A percentile compares a stretch with the other conserved stretches of the same genome.
phyloP scores from a whole-genome alignment of 2,113 vertebrate genomes.

The Vanacampus margaritifer region DNA sequence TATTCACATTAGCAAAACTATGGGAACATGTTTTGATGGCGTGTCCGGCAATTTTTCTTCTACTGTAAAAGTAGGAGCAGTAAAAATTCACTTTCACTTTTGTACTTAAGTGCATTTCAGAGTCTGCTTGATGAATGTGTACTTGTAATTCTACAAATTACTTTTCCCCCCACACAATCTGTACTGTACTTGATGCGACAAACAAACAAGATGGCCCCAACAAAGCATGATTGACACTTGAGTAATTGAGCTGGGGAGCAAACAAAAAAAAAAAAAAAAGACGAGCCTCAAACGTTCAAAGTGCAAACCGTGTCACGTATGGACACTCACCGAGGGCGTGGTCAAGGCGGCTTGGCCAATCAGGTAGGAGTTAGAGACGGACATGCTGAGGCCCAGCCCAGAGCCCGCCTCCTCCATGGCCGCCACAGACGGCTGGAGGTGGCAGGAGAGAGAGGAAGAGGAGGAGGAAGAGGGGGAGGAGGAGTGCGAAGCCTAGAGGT shows the following conservation, averaged over 20 bases:
- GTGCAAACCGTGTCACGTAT: constrained; percentile 29
- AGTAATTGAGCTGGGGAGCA: constrained; percentile 23
- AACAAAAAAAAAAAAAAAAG: constrained; percentile 37
- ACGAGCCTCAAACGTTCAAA: neutral
- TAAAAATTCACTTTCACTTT: no score
- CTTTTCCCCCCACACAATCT: no score
- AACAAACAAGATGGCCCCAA: constrained; percentile 20
- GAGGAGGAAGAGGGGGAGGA: constrained; percentile 90
- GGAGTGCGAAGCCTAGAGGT: constrained; percentile 87
- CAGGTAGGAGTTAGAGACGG: constrained; percentile 98
- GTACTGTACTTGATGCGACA: neutral
- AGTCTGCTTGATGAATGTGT: no score
- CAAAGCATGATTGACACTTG: constrained; percentile 9
- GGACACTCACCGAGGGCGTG: constrained; percentile 92
- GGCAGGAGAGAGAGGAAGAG: constrained; percentile 82
- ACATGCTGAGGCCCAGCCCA: constrained; percentile 92
- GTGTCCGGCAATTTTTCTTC: no score
- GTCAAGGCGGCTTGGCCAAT: constrained; percentile 90
- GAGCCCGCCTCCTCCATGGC: constrained; percentile 86
- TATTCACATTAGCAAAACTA: no score
- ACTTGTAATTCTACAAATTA: no score
- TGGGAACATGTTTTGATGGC: no score
- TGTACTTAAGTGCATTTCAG: no score
- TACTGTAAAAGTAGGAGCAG: no score
- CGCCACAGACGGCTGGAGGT: constrained; percentile 88